A percentile compares a stretch with the other conserved stretches of the same genome.
phyloP scores from a whole-genome alignment of 2,888 invertebrate genomes.

The Hanleya hanleyi region DNA sequence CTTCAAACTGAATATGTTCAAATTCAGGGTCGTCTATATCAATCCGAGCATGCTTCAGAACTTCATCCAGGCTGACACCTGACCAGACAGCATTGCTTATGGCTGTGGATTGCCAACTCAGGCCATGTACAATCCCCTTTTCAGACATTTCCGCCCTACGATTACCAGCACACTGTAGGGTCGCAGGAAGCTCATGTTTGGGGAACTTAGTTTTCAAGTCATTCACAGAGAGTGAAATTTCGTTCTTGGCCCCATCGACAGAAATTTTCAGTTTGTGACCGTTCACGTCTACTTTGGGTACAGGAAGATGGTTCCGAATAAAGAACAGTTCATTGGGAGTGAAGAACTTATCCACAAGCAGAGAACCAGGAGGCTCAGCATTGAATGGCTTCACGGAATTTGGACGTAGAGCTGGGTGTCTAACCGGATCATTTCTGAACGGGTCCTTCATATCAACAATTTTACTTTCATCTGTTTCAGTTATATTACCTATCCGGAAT shows the following conservation, averaged over 20 bases:
- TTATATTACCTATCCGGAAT: slow-evolving; percentile 91
- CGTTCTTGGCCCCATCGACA: slow-evolving; percentile 75
- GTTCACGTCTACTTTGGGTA: slow-evolving; percentile 82
- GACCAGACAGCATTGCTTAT: slow-evolving; percentile 86
- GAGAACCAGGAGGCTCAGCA: slow-evolving; percentile 88
- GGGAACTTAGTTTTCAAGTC: slow-evolving; percentile 82
- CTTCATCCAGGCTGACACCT: slow-evolving; percentile 70
- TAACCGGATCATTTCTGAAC: slow-evolving; percentile 86
- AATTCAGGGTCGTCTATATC: slow-evolving; percentile 66
- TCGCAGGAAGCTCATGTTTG: slow-evolving; percentile 82
- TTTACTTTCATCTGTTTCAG: slow-evolving; percentile 76
- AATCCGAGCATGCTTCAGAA: slow-evolving; percentile 71
- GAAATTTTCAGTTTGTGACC: slow-evolving; percentile 79
- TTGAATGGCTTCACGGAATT: slow-evolving; percentile 92
- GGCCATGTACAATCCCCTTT: slow-evolving; percentile 87
- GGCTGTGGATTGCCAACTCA: slow-evolving; percentile 93
- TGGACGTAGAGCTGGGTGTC: slow-evolving; percentile 85
- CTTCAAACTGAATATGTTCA: slow-evolving; percentile 75
- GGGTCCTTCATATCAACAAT: slow-evolving; percentile 75
- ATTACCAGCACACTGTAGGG: slow-evolving; percentile 98
- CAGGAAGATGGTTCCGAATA: slow-evolving; percentile 97
- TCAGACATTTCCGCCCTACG: slow-evolving; percentile 92
- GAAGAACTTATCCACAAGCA: slow-evolving; percentile 85
- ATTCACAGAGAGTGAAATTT: slow-evolving; percentile 76
- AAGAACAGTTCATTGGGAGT: slow-evolving; percentile 96